Evolutionary conservation across 1,140 invertebrate genomes (phyloP).

Genomic region (Drosophila truncata): DNA sequence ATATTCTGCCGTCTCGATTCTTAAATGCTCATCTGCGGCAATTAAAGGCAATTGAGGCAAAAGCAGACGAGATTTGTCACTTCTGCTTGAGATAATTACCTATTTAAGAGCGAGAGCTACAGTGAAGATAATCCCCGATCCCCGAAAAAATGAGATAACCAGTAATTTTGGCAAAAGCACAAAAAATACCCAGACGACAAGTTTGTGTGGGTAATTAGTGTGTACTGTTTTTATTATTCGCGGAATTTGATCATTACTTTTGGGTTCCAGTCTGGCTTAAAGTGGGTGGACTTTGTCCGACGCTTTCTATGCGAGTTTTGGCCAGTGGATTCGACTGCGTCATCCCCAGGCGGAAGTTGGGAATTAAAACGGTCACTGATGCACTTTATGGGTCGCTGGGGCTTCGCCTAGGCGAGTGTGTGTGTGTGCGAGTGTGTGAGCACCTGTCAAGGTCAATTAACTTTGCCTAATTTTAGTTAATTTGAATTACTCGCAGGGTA

Average conservation of each 20-base stretch:
- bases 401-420: constrained; percentile 7
- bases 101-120: constrained; percentile 32
- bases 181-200: background rate
- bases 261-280: constrained; percentile 3
- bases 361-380: constrained; percentile 66
- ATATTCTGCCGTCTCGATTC: constrained; percentile 4
- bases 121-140: constrained; percentile 3
- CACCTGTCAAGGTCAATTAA: constrained; percentile 73
- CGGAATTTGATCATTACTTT: background rate
- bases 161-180: background rate
- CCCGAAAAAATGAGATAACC: background rate
- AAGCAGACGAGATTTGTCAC: constrained; percentile 29
- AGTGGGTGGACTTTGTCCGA: constrained; percentile 49
- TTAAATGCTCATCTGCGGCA: constrained; percentile 29
- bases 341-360: constrained; percentile 63
- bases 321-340: constrained; percentile 30
- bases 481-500: constrained; percentile 45
- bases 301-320: constrained; percentile 17
- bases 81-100: constrained; percentile 57
- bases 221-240: background rate
- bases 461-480: constrained; percentile 63
- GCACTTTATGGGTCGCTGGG: constrained; percentile 71
- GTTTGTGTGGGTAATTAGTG: background rate
- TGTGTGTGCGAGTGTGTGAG: constrained; percentile 22
- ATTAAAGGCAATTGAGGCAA: constrained; percentile 67